These are phyloP conservation scores for Calliphora vicina DNA, from an alignment of 1,140 invertebrate genomes.

Conservation along the genomic window DNA sequence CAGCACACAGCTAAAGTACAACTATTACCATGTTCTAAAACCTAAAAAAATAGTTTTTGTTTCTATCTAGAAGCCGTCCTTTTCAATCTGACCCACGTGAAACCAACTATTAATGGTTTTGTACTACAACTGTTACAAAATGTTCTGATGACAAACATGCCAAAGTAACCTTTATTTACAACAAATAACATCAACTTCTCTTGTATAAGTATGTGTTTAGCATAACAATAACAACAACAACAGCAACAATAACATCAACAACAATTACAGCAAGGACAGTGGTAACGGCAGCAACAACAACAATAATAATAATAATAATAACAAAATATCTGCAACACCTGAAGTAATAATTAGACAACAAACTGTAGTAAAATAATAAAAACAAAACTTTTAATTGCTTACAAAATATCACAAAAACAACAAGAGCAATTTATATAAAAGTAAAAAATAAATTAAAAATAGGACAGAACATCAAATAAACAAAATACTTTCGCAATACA, in stretches of 20 bases:
- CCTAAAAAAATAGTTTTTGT: too few relatives aligned
- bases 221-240: too few relatives aligned
- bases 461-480: background rate
- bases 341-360: conserved; percentile 33
- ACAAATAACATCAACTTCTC: background rate
- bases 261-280: background rate
- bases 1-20: too few relatives aligned
- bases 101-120: conserved; percentile 2
- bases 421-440: background rate
- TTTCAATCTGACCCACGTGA: background rate
- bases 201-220: too few relatives aligned
- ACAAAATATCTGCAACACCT: conserved; percentile 22
- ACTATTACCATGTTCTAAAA: too few relatives aligned
- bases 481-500: background rate
- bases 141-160: background rate
- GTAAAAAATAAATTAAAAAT: background rate
- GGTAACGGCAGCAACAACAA: background rate
- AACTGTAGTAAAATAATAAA: conserved; percentile 6
- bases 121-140: background rate
- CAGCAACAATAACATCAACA: too few relatives aligned
- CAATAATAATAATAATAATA: background rate
- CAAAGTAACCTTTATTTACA: conserved; percentile 10
- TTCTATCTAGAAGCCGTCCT: too few relatives aligned
- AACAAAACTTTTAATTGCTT: conserved; percentile 33
- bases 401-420: conserved; percentile 12